Conservation (phyloP, 2,888 invertebrate species). For the Philonicus albiceps region DNA sequence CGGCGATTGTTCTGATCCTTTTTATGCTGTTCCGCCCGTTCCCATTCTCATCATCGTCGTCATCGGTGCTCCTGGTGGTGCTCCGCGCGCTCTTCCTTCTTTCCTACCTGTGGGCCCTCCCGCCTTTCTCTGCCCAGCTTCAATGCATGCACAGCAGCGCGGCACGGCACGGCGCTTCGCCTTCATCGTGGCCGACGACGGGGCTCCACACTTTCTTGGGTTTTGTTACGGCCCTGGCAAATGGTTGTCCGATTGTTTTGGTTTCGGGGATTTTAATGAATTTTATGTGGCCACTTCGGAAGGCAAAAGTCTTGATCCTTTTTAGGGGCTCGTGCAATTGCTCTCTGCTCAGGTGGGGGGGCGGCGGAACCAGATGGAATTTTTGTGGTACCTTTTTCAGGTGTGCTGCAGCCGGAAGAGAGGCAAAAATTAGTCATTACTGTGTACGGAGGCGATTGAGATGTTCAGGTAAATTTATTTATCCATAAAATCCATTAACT, state of each 20-base stretch:
- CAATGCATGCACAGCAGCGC: neutral
- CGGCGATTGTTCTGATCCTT: conserved; percentile 65
- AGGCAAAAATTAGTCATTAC: neutral
- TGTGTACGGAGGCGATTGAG: neutral
- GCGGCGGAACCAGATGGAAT: neutral
- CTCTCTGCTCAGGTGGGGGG: neutral
- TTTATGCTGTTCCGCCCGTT: conserved; percentile 59
- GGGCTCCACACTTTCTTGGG: neutral
- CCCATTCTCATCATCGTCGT: conserved; percentile 45
- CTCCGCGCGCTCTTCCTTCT: neutral
- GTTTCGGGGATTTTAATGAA: conserved; percentile 47
- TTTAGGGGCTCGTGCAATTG: neutral
- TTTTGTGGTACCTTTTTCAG: neutral
- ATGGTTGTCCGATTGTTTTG: conserved; percentile 48
- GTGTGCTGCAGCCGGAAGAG: neutral
- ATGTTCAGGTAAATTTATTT: neutral
- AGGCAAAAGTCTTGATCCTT: conserved; percentile 43
- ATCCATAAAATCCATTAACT: neutral
- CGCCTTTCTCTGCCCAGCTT: too few species aligned
- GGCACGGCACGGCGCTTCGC: neutral
- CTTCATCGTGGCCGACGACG: neutral
- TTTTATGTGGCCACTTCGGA: conserved; percentile 44
- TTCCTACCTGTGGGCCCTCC: neutral
- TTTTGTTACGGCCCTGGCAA: conserved; percentile 42
- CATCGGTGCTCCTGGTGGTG: neutral